These are phyloP conservation scores for Enteromius viviparus DNA, from an alignment of 2,797 vertebrate genomes.

Conservation along the genomic window DNA sequence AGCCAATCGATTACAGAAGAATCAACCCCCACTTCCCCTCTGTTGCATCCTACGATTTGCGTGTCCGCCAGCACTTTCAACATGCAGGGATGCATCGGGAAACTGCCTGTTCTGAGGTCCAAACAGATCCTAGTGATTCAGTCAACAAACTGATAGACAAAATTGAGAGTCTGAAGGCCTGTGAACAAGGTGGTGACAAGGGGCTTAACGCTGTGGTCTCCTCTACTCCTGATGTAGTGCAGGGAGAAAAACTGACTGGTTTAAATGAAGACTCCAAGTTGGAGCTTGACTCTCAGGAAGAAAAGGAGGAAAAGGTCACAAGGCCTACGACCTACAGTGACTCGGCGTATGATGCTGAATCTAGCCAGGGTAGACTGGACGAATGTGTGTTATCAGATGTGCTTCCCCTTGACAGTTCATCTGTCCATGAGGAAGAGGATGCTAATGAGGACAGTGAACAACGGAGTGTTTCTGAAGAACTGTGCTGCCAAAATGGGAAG, in stretches of 20 bases:
- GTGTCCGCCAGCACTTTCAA: constrained; percentile 60
- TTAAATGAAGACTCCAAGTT: constrained; percentile 26
- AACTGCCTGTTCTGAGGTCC: constrained; percentile 64
- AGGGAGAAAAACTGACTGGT: constrained; percentile 44
- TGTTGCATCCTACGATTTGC: constrained; percentile 53
- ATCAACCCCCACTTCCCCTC: constrained; percentile 54
- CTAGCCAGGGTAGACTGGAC: constrained; percentile 48
- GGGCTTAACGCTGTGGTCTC: constrained; percentile 46
- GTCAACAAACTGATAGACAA: constrained; percentile 57
- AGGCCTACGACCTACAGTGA: constrained; percentile 26
- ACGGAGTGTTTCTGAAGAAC: neutral
- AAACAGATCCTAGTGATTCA: constrained; percentile 64
- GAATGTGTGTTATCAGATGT: constrained; percentile 54
- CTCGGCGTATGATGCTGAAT: constrained; percentile 45
- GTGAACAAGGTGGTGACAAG: constrained; percentile 48
- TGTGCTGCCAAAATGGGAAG: constrained; percentile 5
- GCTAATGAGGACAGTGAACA: constrained; percentile 15
- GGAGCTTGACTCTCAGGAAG: constrained; percentile 13
- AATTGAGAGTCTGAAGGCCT: constrained; percentile 52
- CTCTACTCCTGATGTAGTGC: constrained; percentile 52
- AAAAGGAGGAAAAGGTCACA: constrained; percentile 7
- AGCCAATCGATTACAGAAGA: constrained; percentile 65
- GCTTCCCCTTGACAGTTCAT: constrained; percentile 65
- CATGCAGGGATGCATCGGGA: constrained; percentile 53
- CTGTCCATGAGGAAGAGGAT: constrained; percentile 56